These are phyloP conservation scores for Phyllotreta cruciferae DNA, from an alignment of 2,888 invertebrate species.

Conservation along the genomic window DNA sequence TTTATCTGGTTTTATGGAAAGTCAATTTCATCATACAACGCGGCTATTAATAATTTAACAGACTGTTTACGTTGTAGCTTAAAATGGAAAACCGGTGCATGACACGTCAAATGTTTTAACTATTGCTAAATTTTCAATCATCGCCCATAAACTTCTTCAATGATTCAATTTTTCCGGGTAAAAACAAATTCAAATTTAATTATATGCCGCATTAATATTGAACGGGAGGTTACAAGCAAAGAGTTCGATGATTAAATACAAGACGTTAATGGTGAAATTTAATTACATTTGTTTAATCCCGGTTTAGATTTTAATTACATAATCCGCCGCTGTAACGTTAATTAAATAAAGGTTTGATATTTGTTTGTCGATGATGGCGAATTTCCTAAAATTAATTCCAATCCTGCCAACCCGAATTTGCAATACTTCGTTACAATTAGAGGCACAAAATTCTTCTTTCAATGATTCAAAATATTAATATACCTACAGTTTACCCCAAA, in stretches of 20 bases:
- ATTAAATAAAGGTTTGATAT: no score
- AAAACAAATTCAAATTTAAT: neutral
- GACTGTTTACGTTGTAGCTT: slow-evolving; percentile 52
- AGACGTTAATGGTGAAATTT: slow-evolving; percentile 7
- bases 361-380: no score
- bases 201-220: neutral
- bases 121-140: no score
- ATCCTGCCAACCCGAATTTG: no score
- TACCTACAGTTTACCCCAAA: no score
- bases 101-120: no score
- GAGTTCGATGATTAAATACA: neutral
- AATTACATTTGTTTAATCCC: slow-evolving; percentile 13
- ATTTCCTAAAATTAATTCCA: no score
- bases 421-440: no score
- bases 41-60: slow-evolving; percentile 55
- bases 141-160: no score
- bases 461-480: no score
- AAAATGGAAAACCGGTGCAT: slow-evolving; percentile 52
- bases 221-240: neutral
- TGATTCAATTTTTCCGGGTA: neutral
- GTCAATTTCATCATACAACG: slow-evolving; percentile 53
- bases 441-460: no score
- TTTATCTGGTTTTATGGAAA: slow-evolving; percentile 50
- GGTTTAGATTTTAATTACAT: slow-evolving; percentile 3
- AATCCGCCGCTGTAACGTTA: neutral